Base-by-base conservation (phyloP, 2,113 vertebrate species). In the Ctenomys sociabilis region DNA sequence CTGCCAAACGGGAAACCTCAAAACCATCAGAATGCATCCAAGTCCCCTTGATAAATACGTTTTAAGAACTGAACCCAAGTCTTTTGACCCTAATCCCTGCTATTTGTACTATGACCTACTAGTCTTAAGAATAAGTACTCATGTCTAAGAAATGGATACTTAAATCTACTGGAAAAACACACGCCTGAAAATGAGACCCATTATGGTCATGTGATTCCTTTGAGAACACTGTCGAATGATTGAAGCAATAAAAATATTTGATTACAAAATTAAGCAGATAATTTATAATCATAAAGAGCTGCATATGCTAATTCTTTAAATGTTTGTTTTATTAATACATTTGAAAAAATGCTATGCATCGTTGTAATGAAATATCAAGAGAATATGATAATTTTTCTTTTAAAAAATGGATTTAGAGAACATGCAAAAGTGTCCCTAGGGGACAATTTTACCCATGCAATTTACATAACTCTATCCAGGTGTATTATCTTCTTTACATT, bases 401-500 rank as follows among this genome's bases (percentile, higher is more conserved):
- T 37, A 30, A 90, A 85, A 80, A 91, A 77, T 84, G 21, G 63
- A 93, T 96, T 94, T 93, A 54, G 68, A 90, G 88, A 95, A 94
- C 59, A 93, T 4, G 10, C 14, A 70, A 40, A 88, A 88, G 54
- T 96, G 83, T 96, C 95, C 88, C 72, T 78, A 78, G 66, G 73
- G 92, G 37, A 82, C 88, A 95, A 83, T 89, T 90, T 92, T 94
- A 95, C 54, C 66, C 90, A 73, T 68, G 52, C 52, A 59, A 94
- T 97, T 96, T 95, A 85, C 78, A 95, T 96, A 96, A 98, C 89
- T 96, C 91, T 90, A 49, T 96, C 85, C 96, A 94, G 85, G 96
- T 95, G 94, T 95, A 85, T 92, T 96, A 95, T 85, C 91, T 94
- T 96, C 88, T 96, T 95, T 97, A 92, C 87, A 88, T 95, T 93